A percentile compares a stretch with the other conserved stretches of the same genome.
phyloP scores from a whole-genome alignment of 1,140 invertebrate genomes.

The Panonychus citri region DNA sequence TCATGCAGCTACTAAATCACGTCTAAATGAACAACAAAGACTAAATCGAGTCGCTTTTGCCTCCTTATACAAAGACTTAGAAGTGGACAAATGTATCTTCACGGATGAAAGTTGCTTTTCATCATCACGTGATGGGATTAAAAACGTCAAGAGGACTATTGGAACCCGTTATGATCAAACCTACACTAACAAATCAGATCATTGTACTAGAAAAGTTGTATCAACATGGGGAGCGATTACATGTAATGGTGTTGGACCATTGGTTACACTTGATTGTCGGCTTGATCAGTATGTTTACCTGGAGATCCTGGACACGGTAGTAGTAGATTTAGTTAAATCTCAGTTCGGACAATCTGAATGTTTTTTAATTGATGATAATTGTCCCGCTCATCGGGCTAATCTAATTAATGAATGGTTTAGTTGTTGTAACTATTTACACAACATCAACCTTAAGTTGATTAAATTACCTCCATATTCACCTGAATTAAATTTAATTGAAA shows the following conservation, averaged over 20 bases:
- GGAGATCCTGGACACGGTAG: neutral
- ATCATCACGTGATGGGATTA: neutral
- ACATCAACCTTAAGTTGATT: neutral
- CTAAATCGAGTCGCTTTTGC: neutral
- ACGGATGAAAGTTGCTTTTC: neutral
- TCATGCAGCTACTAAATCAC: neutral
- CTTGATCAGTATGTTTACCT: neutral
- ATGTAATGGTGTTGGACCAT: neutral
- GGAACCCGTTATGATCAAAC: neutral
- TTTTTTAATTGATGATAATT: neutral
- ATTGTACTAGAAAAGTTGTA: neutral
- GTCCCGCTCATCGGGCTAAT: neutral
- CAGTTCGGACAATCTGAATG: neutral
- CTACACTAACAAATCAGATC: neutral
- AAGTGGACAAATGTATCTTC: neutral
- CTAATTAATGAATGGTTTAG: neutral
- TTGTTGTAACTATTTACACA: neutral
- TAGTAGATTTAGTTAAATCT: neutral
- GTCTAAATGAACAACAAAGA: neutral
- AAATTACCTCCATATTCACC: neutral
- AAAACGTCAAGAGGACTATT: neutral
- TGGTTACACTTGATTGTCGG: neutral
- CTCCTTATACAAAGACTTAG: neutral
- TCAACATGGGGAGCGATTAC: neutral
- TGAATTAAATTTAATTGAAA: neutral